Conservation (phyloP, 2,797 vertebrate genomes). For the Tympanoctomys barrerae region DNA sequence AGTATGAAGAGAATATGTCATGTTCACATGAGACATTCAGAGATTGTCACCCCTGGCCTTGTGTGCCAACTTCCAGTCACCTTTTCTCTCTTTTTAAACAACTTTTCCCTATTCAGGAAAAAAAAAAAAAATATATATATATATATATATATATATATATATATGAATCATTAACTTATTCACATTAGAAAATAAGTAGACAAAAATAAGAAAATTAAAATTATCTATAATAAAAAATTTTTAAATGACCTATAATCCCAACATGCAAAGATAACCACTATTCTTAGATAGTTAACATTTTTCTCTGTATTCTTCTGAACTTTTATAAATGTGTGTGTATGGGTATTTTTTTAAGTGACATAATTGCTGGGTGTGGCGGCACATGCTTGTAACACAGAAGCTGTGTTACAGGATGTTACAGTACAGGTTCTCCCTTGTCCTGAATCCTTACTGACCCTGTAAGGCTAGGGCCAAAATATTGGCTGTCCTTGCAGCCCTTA, state of each 20-base stretch:
- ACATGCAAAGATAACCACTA: background rate
- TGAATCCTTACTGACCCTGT: too few species aligned
- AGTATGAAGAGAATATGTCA: slow-evolving; percentile 38
- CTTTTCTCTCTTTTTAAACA: slow-evolving; percentile 38
- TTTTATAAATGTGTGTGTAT: background rate
- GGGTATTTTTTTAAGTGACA: background rate
- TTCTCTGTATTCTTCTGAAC: background rate
- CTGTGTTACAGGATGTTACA: too few species aligned
- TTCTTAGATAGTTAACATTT: slow-evolving; percentile 38
- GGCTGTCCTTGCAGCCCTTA: too few species aligned
- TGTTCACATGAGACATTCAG: background rate
- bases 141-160: background rate
- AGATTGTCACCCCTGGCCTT: background rate
- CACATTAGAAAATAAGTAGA: slow-evolving; percentile 46
- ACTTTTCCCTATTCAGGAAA: background rate
- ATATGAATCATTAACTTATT: background rate
- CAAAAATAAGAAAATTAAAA: slow-evolving; percentile 53
- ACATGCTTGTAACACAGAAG: background rate
- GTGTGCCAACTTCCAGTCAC: background rate
- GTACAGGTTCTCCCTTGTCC: too few species aligned
- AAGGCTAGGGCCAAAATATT: too few species aligned
- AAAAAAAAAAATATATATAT: too few species aligned
- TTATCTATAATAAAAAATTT: background rate
- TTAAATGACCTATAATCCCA: background rate
- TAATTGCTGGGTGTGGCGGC: background rate